These are phyloP conservation scores for Andrena praecox DNA, from an alignment of 2,888 invertebrate genomes.

Conservation along the genomic window DNA sequence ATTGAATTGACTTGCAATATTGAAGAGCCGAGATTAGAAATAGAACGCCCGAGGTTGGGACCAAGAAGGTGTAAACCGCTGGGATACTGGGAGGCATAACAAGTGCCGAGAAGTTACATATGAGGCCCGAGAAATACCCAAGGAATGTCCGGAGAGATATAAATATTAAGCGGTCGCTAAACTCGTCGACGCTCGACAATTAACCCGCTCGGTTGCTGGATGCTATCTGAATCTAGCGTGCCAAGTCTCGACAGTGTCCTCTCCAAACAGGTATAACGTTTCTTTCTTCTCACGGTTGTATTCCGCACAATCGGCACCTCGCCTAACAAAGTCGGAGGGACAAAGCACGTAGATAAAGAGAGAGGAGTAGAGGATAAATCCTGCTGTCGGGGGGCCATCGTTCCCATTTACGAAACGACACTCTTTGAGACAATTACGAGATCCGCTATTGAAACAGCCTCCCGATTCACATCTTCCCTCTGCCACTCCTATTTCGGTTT, in stretches of 20 bases:
- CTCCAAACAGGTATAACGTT: conserved; percentile 48
- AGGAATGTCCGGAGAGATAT: neutral
- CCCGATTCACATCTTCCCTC: neutral
- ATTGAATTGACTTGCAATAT: neutral
- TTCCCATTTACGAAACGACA: neutral
- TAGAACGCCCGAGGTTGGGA: no score
- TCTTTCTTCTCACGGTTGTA: conserved; percentile 55
- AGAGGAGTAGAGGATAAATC: neutral
- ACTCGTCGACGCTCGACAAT: conserved; percentile 48
- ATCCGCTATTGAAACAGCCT: neutral
- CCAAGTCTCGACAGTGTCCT: conserved; percentile 15
- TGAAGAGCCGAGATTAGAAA: neutral
- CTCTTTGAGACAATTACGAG: neutral
- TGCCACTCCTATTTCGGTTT: neutral
- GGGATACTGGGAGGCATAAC: neutral
- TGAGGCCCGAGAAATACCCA: neutral
- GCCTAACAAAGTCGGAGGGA: conserved; percentile 11
- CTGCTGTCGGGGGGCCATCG: neutral
- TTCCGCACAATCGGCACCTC: conserved; percentile 41
- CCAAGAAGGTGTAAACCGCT: neutral
- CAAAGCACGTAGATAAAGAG: neutral
- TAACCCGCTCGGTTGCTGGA: conserved; percentile 39
- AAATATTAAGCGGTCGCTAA: conserved; percentile 43
- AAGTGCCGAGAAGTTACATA: neutral
- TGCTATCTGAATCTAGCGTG: conserved; percentile 49